Conservation (phyloP, 2,113 vertebrate genomes). For the Pardalotus punctatus region DNA sequence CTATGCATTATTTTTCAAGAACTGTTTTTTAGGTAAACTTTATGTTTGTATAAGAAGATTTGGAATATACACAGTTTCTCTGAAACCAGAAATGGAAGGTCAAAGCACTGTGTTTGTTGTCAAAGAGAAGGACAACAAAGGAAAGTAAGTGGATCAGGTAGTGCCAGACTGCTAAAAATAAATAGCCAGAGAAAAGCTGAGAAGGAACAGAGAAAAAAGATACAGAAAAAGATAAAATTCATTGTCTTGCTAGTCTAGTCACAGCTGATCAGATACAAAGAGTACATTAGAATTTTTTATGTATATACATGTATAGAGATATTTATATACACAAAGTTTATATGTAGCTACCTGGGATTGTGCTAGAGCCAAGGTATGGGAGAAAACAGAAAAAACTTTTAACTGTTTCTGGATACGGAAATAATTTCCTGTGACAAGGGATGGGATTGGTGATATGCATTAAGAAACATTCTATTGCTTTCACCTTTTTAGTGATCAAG, state of each 20-base stretch:
- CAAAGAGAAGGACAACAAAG: background rate
- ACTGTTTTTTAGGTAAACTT: background rate
- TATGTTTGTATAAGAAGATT: background rate
- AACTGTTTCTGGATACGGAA: background rate
- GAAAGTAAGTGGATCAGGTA: background rate
- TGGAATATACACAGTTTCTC: background rate
- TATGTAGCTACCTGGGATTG: background rate
- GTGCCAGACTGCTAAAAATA: background rate
- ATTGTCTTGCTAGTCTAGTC: background rate
- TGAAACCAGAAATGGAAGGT: background rate
- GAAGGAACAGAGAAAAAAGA: background rate
- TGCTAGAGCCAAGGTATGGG: background rate
- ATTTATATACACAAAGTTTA: rapidly evolving
- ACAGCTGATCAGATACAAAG: background rate
- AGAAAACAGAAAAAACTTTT: background rate
- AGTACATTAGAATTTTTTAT: background rate
- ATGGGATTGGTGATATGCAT: background rate
- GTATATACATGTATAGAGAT: rapidly evolving
- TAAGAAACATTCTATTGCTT: background rate
- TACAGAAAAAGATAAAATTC: background rate
- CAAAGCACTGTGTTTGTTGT: background rate
- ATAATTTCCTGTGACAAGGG: background rate
- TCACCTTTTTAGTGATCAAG: background rate
- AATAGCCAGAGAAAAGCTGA: background rate
- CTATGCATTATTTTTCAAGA: background rate